These are phyloP conservation scores for Podarcis muralis DNA, from an alignment of 2,113 vertebrate genomes.

Conservation along the genomic window DNA sequence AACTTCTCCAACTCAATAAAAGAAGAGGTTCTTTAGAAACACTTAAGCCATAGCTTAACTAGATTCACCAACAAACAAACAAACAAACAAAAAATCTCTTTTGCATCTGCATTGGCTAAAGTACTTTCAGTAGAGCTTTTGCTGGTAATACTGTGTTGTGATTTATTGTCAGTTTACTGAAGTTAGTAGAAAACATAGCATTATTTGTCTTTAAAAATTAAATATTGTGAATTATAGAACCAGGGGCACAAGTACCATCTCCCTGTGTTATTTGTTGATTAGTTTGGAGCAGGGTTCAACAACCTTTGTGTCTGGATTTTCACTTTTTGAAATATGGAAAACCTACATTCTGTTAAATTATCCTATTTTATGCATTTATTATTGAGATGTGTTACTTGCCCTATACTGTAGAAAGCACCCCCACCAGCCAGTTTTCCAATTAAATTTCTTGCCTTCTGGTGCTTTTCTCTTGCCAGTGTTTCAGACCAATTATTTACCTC, in stretches of 20 bases:
- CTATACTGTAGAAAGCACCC: not conserved
- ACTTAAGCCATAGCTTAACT: not conserved
- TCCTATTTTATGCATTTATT: not conserved
- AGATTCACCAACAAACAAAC: not conserved
- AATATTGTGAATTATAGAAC: not conserved
- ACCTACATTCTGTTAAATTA: not conserved
- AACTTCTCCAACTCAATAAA: not conserved
- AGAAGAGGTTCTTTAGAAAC: slow-evolving; percentile 9
- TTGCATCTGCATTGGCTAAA: not conserved
- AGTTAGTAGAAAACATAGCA: not conserved
- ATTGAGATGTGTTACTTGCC: too few relatives aligned
- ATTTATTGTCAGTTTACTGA: not conserved
- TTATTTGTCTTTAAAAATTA: not conserved
- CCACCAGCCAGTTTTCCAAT: not conserved
- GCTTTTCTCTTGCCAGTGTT: not conserved
- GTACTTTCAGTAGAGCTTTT: not conserved
- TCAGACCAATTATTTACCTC: not conserved
- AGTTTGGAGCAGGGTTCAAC: not conserved
- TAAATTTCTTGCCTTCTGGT: too few relatives aligned
- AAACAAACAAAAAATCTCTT: not conserved
- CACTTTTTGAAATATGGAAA: too few relatives aligned
- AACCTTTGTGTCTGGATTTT: too few relatives aligned
- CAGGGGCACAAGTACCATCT: not conserved
- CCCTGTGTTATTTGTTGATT: not conserved
- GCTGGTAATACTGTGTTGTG: not conserved